phyloP scores from a whole-genome alignment of 2,113 vertebrate species.

The Dicaeum eximium region DNA sequence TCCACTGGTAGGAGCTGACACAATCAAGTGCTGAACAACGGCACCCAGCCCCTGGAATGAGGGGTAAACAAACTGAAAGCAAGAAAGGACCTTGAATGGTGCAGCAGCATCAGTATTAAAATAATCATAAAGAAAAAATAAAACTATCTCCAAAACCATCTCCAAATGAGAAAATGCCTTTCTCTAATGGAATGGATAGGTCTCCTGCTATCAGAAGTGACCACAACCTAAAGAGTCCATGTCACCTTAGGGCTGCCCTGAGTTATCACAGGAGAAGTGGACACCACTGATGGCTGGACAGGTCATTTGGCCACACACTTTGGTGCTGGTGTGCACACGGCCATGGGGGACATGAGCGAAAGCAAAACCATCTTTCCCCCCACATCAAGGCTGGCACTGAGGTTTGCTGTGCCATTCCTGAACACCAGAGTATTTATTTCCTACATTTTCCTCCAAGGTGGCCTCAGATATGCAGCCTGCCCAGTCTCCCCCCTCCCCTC shows the following conservation, averaged over 20 bases:
- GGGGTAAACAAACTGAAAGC: neutral
- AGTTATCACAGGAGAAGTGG: neutral
- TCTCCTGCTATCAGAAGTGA: neutral
- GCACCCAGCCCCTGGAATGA: neutral
- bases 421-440: neutral
- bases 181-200: neutral
- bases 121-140: neutral
- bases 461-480: neutral
- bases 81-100: neutral
- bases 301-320: neutral
- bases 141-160: neutral
- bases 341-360: neutral
- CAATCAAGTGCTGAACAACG: neutral
- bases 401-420: neutral
- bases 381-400: neutral
- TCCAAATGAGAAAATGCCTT: neutral
- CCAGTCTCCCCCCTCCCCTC: neutral
- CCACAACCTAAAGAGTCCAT: neutral
- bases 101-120: neutral
- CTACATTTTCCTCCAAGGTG: neutral
- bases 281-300: neutral
- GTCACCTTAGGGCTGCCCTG: neutral
- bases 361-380: neutral
- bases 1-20: neutral
- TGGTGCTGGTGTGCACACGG: fast-evolving